Base-by-base conservation (phyloP, 2,113 vertebrate species). In the Misgurnus mizolepis region DNA sequence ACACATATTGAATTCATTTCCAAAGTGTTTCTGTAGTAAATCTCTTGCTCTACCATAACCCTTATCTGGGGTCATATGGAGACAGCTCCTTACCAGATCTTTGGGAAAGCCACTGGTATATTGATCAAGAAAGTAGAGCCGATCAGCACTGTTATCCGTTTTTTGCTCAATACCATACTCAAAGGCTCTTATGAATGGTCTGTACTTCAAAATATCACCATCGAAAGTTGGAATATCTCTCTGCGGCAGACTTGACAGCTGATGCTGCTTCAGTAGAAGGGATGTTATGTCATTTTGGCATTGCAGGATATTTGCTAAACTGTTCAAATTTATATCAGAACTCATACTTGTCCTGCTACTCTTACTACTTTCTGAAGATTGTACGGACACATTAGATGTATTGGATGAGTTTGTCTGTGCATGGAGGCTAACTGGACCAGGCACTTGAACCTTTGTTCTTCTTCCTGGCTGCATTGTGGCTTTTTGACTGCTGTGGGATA, bases 111-210 rank as follows among this genome's bases (percentile, higher is more conserved):
- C 67, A 69, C 67, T 67, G 2, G 71, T 85, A 4, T 64, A 85
- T 41, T 85, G 77, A 27, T 80, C 71, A 7, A 83, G 66, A 43
- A 70, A 83, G 61, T 81, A 84, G 40, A 84, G 8, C 34, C 12
- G 39, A 53, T 81, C 60, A 66, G 55, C 18, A 55, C 8, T 68
- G 61, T 8, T 77, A 5, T 80, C 58, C 3, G 40, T 84, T 49
- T 66, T 76, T 12, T 17, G 40, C 56, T 77, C 82, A 39, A 80
- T 78, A 3, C 3, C 15, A 40, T 72, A 27, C 11, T 80, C 66
- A 61, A 72, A 80, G 18, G 72, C 78, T 43, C 49, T 72, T 17
- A 84, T 72, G 40, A 78, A 80, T 56, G 73, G 22, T 8, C 67
- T 47, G n/a, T 80, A 80, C 9, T 49, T 5, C 27, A 80, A 9